Evolutionary conservation across 1,140 invertebrate species (phyloP), one percentile per base, ranked within the genome.

Genomic region (Reticulitermes speratus): DNA sequence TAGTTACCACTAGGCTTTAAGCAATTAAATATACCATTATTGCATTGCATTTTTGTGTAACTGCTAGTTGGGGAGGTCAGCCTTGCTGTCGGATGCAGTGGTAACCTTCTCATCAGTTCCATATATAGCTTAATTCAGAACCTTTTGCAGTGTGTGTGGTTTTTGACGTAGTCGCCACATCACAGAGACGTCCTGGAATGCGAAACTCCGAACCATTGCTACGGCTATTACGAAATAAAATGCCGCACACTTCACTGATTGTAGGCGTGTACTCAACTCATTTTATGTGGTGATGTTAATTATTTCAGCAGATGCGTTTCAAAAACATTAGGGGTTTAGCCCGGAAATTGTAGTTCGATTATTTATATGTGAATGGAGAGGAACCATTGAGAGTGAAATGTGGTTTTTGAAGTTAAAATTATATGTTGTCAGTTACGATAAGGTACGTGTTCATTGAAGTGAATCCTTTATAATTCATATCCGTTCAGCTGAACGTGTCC

Each of bases 81-180:
- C 52, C 52, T 21, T 55, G 2, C 65, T 25, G 1, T 14, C 25
- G 7, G 65, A 30, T 6, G 65, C n/a, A 30, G 7, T 75, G n/a
- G 65, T 75, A 75, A 75, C 65, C 65, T 75, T 75, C 30, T 75
- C 65, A 75, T 75, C 65, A 30, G 65, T 75, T 75, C 65, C 65
- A 75, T 75, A 30, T 75, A 75, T 75, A 75, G 65, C 65, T 30
- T 30, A 30, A 75, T 75, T 75, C 65, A n/a, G 8, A 75, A 75
- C 25, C n/a, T 75, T 75, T 75, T 30, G 65, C 65, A 30, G 65
- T n/a, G 65, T 65, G 59, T 30, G n/a, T 75, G 65, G 65, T 25
- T 25, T 75, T 75, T 75, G 65, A 30, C 65, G 25, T n/a, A n/a
- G 65, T 69, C 25, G 12, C 65, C 25, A 75, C 65, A 75, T 75